Evolutionary conservation across 2,113 vertebrate genomes (phyloP).

Genomic region (Lynx canadensis): DNA sequence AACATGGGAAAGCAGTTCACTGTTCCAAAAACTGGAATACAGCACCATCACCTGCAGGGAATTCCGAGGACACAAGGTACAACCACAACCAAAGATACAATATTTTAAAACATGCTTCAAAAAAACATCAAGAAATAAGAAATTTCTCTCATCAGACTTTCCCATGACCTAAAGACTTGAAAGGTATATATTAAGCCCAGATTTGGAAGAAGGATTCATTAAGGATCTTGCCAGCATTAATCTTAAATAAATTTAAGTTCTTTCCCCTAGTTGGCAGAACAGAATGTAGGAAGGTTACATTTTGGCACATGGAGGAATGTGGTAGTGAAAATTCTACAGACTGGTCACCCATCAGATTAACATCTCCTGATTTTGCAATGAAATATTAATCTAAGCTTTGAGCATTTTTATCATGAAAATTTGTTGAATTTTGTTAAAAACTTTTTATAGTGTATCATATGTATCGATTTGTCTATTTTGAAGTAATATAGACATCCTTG

Average conservation of each 20-base stretch:
- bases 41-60: background rate
- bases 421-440: background rate
- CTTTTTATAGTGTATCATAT: background rate
- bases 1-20: background rate
- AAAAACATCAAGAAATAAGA: background rate
- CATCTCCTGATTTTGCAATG: background rate
- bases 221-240: background rate
- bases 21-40: background rate
- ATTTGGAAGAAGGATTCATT: background rate
- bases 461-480: background rate
- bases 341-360: background rate
- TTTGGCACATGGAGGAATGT: background rate
- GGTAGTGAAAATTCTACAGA: background rate
- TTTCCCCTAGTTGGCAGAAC: background rate
- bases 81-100: background rate
- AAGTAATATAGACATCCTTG: background rate
- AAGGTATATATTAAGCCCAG: background rate
- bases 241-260: background rate
- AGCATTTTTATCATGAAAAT: background rate
- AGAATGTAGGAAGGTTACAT: background rate
- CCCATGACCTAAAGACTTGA: background rate
- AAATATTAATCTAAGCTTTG: background rate
- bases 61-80: background rate
- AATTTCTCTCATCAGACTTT: background rate
- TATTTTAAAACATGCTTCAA: background rate